Base-by-base conservation (phyloP, 2,888 invertebrate species). In the Stenurella melanura region DNA sequence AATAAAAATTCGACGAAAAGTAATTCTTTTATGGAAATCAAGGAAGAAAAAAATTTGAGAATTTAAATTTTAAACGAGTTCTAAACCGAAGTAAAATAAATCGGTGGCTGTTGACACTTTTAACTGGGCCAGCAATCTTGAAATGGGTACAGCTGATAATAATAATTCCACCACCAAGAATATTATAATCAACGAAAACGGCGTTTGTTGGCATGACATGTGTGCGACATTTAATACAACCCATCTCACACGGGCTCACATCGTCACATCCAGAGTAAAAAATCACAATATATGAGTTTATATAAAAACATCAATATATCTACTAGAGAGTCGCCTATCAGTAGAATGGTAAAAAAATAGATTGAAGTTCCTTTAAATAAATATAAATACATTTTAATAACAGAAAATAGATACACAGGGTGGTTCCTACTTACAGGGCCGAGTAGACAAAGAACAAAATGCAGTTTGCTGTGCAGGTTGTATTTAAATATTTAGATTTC, bases 61-160 rank as follows among this genome's bases (percentile, higher is more conserved):
- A 70, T 70, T 70, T 70, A 50, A 70, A 70, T 70, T 70, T 70
- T 60, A 60, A 60, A 38, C 70, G 60, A 70, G 70, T 70, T 60
- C 42, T 38, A 50, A 60, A 70, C 60, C 50, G 60, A 38, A 70
- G 42, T 60, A 60, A 70, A 60, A 70, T 60, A 70, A 70, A 70
- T 70, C 70, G 38, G 17, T 38, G 34, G 64, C 42, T 64, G 64
- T 64, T 64, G 64, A 38, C 64, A 38, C 50, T 64, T 42, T 64
- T 64, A 64, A 64, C 26, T 19, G 64, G 34, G 42, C 38, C 64
- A 19, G 64, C 42, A 19, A 38, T 64, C 64, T 64, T 64, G 64
- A 64, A 64, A 64, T 64, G 42, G 42, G 64, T 34, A 38, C 17
- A 34, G n/a, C 63, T 63, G 30, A 34, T 63, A n/a, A 63, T 38